Base-by-base conservation (phyloP, 2,888 invertebrate species). In the Mesoligia furuncula region DNA sequence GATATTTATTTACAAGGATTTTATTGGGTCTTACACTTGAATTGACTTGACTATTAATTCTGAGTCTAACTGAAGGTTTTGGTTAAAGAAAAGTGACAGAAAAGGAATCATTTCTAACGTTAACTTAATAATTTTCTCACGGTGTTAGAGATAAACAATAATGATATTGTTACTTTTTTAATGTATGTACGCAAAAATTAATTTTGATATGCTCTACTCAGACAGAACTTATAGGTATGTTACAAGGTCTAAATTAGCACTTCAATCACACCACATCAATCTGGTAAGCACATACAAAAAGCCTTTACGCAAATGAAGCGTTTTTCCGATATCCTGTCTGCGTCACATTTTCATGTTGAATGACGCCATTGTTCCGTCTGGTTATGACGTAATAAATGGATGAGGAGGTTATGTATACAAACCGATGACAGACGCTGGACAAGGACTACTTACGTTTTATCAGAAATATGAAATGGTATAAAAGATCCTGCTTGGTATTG, bases 371-470 rank as follows among this genome's bases (percentile, higher is more conserved):
- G 45, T 73, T 84, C 42, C 61, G 54, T 24, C 59, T 74, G 72
- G 31, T 48, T 67, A 59, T 81, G 85, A 84, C 77, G 66, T 70
- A 67, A 66, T 73, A 75, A 75, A 81, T 75, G 69, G 36, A 65
- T 51, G 42, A 45, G 51, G 20, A 70, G 48, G 57, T 73, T 62
- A 64, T 62, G 61, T 54, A 42, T 42, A 61, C 24, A 36, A 51
- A 59, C 45, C 20, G 0, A 76, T 24, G 11, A 31, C 7, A 64
- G 31, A 11, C 27, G 27, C 3, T 54, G 27, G 27, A 1, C 45
- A 75, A 17, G 11, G 51, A 57, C 54, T 61, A 77, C 11, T 42
- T 36, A 31, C 7, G n/a, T 77, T 51, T 54, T 45, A 45, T 27
- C 13, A 45, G 20, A 61, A 6, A 17, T 31, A 20, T 59, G 17